Evolutionary conservation across 37 sponge, comb jelly and placozoan species (phyloP).

Genomic region (Sycon ciliatum): DNA sequence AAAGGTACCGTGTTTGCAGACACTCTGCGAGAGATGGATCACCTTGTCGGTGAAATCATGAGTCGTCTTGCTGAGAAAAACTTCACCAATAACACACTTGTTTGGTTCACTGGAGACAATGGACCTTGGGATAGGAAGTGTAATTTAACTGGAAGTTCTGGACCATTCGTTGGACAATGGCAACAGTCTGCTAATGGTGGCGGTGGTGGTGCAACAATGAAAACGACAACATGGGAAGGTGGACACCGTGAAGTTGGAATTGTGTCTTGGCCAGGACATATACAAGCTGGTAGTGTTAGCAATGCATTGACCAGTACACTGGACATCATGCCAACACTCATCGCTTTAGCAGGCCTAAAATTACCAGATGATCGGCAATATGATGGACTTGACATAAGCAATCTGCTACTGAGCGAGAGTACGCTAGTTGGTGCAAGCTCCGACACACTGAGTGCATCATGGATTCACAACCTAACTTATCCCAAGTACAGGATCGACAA

Average conservation of each 20-base stretch:
- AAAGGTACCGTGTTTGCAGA: background rate
- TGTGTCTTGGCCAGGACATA: background rate
- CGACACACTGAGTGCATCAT: no score
- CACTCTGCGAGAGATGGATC: background rate
- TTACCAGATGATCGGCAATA: background rate
- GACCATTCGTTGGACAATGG: background rate
- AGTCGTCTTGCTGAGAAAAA: background rate
- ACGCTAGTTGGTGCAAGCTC: no score
- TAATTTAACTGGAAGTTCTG: background rate
- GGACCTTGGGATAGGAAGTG: background rate
- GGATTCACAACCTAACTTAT: no score
- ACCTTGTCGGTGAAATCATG: background rate
- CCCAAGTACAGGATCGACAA: no score
- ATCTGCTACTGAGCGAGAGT: background rate
- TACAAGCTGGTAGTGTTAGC: background rate
- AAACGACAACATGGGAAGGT: background rate
- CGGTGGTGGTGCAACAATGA: background rate
- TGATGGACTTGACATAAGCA: background rate
- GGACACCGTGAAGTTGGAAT: background rate
- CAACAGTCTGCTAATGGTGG: background rate
- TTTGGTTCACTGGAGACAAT: constrained; percentile 9
- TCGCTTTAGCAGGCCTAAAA: background rate
- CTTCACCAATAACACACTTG: background rate
- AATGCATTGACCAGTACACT: background rate
- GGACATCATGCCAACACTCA: background rate